Base-by-base conservation (phyloP, 2,888 invertebrate species). In the Sycophila texana region DNA sequence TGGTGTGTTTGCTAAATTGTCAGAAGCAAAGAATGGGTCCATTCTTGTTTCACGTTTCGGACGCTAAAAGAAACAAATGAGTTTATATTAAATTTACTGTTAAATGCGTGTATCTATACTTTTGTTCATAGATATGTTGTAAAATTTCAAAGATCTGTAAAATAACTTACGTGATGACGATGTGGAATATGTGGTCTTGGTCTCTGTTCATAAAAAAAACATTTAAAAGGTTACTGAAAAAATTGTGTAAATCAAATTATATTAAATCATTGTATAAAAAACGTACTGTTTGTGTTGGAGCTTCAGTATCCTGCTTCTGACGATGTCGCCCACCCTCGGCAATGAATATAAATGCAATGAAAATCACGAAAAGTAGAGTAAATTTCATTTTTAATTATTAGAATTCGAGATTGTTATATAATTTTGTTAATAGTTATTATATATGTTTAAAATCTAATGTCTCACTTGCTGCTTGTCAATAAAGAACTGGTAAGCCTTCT, bases 121-220 rank as follows among this genome's bases (percentile, higher is more conserved):
- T 20, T 39, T 55, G 47, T 39, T 49, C 12, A 63, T 0, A 47
- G 13, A 47, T 5, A 39, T 47, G 5, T 26, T n/a, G 16, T 55
- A 26, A 55, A 22, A 63, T 26, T 39, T 39, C 39, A 39, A 7
- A 39, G 39, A 39, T 16, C 26, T 22, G 47, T 39, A 57, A 67
- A 67, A 66, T 20, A 12, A 74, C 78, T 83, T 79, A 84, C 84
- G 1, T 83, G 83, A 18, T 81, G 83, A 10, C 83, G 82, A n/a
- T 74, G 77, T 4, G 79, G 79, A 18, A 55, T 51, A 1, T 70
- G 79, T 14, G 79, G 74, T 51, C 20, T 74, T 14, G 79, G 75
- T 39, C 72, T 65, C 75, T 79, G 14, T 16, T 47, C 13, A 51
- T 30, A 61, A 47, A 12, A 39, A 13, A 12, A 53, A 57, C 18